Conservation (phyloP, 2,888 invertebrate species). For the Myathropa florea region DNA sequence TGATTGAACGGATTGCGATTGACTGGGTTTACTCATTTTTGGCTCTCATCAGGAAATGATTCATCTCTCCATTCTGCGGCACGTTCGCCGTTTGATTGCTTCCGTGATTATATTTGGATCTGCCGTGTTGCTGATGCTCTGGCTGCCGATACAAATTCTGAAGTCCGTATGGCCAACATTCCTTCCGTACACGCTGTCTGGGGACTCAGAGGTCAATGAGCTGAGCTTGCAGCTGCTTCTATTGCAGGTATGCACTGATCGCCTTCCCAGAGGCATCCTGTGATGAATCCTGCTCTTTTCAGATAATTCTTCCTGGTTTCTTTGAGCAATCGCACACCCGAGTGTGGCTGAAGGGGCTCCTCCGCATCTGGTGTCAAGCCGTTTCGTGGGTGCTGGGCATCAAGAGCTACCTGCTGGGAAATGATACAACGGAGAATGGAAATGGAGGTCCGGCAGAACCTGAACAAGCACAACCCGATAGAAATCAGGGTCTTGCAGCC, state of each 20-base stretch:
- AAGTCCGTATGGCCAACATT: constrained; percentile 91
- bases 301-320: constrained; percentile 96
- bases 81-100: constrained; percentile 93
- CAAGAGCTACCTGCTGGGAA: constrained; percentile 94
- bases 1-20: neutral
- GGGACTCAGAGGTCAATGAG: constrained; percentile 94
- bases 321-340: constrained; percentile 98
- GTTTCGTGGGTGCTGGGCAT: constrained; percentile 93
- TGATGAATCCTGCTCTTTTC: neutral
- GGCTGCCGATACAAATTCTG: constrained; percentile 95
- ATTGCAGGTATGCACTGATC: constrained; percentile 85
- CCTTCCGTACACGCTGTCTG: constrained; percentile 96
- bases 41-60: constrained; percentile 91
- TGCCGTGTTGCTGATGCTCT: constrained; percentile 96
- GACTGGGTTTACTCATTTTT: neutral
- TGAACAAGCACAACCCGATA: constrained; percentile 78
- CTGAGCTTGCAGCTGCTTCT: constrained; percentile 95
- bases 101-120: constrained; percentile 98
- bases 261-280: neutral
- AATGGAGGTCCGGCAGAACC: constrained; percentile 75
- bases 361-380: constrained; percentile 92
- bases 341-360: constrained; percentile 94
- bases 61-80: constrained; percentile 94
- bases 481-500: constrained; percentile 84
- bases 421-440: constrained; percentile 81